These are phyloP conservation scores for Pseudobourletiella spinata DNA, from an alignment of 1,140 invertebrate species.

Conservation along the genomic window DNA sequence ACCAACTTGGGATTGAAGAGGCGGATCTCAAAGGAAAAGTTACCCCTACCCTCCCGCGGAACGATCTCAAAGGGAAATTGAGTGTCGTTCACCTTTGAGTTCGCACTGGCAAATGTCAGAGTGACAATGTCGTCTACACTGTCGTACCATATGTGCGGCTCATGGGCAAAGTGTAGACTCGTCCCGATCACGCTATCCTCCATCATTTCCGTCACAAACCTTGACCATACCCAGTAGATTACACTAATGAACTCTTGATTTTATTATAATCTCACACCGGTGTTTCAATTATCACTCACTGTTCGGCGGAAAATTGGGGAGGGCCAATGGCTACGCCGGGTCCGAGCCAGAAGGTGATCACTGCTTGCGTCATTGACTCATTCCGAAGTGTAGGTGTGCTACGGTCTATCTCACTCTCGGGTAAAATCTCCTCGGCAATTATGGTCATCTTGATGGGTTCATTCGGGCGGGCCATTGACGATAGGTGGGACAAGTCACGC, in stretches of 20 bases:
- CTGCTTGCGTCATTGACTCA: conserved; percentile 7
- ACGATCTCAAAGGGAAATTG: conserved; percentile 67
- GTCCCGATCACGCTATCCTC: conserved; percentile 76
- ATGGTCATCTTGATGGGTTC: conserved; percentile 70
- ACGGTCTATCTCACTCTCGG: conserved; percentile 44
- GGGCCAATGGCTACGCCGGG: conserved; percentile 16
- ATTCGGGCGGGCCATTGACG: conserved; percentile 61
- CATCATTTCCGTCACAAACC: conserved; percentile 62
- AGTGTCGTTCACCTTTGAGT: not conserved
- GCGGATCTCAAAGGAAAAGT: conserved; percentile 66
- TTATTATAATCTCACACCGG: no score
- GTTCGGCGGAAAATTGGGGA: conserved; percentile 27
- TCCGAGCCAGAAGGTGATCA: conserved; percentile 31
- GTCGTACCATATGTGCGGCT: conserved; percentile 42
- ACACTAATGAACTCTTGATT: no score
- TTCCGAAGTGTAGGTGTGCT: not conserved
- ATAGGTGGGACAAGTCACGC: conserved; percentile 49
- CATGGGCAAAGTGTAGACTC: conserved; percentile 56
- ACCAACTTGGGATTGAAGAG: conserved; percentile 70
- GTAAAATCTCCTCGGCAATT: conserved; percentile 66
- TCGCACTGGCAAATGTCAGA: conserved; percentile 9
- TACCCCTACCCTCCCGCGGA: conserved; percentile 75
- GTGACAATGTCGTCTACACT: conserved; percentile 38
- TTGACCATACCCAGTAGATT: no score
- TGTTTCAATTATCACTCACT: no score